Conservation (phyloP, 2,797 vertebrate species). For the Clarias laeviceps region DNA sequence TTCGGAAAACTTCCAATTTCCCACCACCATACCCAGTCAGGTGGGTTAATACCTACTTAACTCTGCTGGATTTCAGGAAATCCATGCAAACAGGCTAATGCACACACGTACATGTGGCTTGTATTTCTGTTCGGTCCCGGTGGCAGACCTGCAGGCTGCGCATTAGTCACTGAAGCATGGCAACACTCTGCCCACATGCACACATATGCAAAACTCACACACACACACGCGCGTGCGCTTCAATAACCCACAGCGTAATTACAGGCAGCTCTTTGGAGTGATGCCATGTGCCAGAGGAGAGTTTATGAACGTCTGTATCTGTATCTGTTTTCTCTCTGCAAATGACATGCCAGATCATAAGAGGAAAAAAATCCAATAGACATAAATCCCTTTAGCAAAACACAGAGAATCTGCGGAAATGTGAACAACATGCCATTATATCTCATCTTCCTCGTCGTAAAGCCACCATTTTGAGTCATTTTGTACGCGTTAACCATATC, state of each 20-base stretch:
- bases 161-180: constrained; percentile 65
- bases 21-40: constrained; percentile 52
- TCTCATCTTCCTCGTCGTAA: neutral
- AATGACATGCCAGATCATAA: constrained; percentile 4
- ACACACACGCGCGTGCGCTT: constrained; percentile 46
- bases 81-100: neutral
- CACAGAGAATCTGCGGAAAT: neutral
- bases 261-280: constrained; percentile 40
- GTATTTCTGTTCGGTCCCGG: constrained; percentile 58
- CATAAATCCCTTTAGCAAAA: neutral
- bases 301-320: constrained; percentile 27
- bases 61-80: constrained; percentile 43
- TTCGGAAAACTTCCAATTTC: constrained; percentile 25
- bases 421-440: neutral
- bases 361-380: neutral
- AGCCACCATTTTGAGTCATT: neutral
- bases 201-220: constrained; percentile 45
- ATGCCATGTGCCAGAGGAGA: constrained; percentile 2
- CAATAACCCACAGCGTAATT: constrained; percentile 66
- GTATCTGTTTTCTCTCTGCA: constrained; percentile 12
- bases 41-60: constrained; percentile 45
- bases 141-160: constrained; percentile 64
- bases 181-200: constrained; percentile 50
- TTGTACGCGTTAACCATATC: neutral
- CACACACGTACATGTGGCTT: constrained; percentile 11